Conservation (phyloP, 2,888 invertebrate species). For the Eristalinus sepulchralis region DNA sequence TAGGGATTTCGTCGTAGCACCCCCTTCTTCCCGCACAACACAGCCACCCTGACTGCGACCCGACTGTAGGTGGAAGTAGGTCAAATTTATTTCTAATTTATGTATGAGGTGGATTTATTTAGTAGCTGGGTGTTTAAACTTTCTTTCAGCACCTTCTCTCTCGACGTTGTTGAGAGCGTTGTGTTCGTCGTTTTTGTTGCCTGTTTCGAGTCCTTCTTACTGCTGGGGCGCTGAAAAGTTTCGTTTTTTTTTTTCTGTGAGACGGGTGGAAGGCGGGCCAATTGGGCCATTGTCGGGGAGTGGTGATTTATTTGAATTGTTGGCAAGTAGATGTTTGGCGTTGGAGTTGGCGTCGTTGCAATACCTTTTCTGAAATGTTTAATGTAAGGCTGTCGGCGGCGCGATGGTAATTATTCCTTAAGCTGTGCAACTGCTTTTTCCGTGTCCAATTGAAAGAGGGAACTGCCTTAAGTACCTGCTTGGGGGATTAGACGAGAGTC, state of each 20-base stretch:
- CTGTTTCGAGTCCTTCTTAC: background rate
- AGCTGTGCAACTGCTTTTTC: background rate
- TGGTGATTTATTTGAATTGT: conserved; percentile 21
- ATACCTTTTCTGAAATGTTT: background rate
- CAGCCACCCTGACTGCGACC: background rate
- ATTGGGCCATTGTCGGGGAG: conserved; percentile 32
- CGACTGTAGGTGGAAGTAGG: conserved; percentile 53
- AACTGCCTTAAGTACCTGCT: background rate
- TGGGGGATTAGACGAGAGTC: background rate
- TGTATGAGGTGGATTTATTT: conserved; percentile 66
- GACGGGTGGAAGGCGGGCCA: background rate
- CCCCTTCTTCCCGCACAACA: background rate
- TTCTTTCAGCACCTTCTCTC: background rate
- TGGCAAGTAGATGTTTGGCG: background rate
- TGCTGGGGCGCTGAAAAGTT: conserved; percentile 2
- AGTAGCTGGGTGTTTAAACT: conserved; percentile 46
- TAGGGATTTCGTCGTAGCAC: conserved; percentile 51
- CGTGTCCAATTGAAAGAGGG: background rate
- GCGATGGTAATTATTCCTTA: background rate
- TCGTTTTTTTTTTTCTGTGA: conserved; percentile 11
- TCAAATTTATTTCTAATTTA: conserved; percentile 68
- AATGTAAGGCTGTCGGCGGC: background rate
- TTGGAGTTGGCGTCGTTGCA: background rate
- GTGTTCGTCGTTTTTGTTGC: background rate
- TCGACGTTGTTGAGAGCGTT: background rate